Evolutionary conservation across 1,140 invertebrate genomes (phyloP), one percentile per base, ranked within the genome.

Genomic region (Drosophila asahinai): DNA sequence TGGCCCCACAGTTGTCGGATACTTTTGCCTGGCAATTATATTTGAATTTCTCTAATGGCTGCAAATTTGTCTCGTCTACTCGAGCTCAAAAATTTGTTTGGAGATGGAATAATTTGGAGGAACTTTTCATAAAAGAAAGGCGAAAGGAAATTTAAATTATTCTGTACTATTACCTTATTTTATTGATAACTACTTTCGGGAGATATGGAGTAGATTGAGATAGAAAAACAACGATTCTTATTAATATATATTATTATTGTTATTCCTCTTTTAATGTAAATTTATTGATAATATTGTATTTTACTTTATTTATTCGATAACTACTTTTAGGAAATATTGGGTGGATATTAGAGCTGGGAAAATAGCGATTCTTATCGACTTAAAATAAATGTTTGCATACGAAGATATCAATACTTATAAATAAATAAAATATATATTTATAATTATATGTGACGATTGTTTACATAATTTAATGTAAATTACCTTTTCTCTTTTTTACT

Each of bases 1-100:
- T 89, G 86, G 86, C 71, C 70, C 62, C 81, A 66, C 52, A 60
- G 70, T 81, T 66, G 70, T 49, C 55, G 47, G 45, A 49, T 61
- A 71, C 54, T 71, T 72, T 73, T 40, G 40, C 36, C 48, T 33
- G 51, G 17, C 62, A 49, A 73, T 77, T 82, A 67, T 54, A 42
- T 70, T 86, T 71, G 63, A 70, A 36, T 58, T 45, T 27, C 51
- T 49, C 48, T 49, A 74, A 70, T 48, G 59, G 49, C 52, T 58
- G 73, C 42, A 38, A 67, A 77, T 67, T 81, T 81, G 81, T 73
- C 38, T 72, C 27, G 12, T 60, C 54, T 70, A 58, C 68, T 54
- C 62, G 52, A 30, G 19, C 47, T 15, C 33, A 49, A 43, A 40
- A 48, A 70, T 47, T 68, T 51, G 43, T 52, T 27, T 38, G 4